These are phyloP conservation scores for Galemys pyrenaicus DNA, from an alignment of 2,113 vertebrate species.

Conservation along the genomic window DNA sequence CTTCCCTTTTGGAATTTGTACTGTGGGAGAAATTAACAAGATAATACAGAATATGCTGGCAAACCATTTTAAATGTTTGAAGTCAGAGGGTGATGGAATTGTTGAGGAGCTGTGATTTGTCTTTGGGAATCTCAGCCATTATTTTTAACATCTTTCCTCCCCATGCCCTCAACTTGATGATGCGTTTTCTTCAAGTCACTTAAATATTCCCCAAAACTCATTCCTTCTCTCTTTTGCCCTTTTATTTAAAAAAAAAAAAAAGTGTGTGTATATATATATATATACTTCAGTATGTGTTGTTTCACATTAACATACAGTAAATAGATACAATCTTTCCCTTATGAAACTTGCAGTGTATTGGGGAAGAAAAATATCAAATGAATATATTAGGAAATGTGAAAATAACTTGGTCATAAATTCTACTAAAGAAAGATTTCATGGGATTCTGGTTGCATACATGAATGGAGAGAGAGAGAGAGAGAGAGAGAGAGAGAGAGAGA, in stretches of 20 bases:
- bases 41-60: background rate
- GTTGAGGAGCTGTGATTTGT: background rate
- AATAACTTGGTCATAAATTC: background rate
- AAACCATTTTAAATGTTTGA: background rate
- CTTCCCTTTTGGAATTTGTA: background rate
- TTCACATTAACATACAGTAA: background rate
- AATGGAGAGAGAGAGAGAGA: too few relatives aligned
- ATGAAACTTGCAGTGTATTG: background rate
- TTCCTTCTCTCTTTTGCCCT: background rate
- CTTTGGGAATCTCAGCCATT: background rate
- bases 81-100: background rate
- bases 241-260: background rate
- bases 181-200: background rate
- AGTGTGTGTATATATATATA: too few relatives aligned
- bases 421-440: background rate
- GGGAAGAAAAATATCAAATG: background rate
- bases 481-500: too few relatives aligned
- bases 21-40: background rate
- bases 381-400: background rate
- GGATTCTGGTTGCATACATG: background rate
- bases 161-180: background rate
- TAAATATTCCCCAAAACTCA: background rate
- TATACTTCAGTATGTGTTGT: background rate
- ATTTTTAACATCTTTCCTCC: background rate
- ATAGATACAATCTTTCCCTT: background rate